Base-by-base conservation (phyloP, 2,113 vertebrate species). In the Caloenas nicobarica region DNA sequence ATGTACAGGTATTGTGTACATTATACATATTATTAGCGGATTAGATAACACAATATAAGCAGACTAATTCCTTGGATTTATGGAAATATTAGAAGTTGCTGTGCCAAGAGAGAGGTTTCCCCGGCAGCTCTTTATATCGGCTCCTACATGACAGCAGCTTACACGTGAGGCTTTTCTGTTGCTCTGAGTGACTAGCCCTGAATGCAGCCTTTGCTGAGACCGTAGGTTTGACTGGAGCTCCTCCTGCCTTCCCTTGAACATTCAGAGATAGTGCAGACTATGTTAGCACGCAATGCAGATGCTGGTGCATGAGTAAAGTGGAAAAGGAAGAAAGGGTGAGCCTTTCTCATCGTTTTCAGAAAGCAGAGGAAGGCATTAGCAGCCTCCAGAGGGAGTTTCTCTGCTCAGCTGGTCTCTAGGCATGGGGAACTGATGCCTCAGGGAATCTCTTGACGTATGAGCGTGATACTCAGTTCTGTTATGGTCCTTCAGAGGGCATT, bases 311-410 rank as follows among this genome's bases (percentile, higher is more conserved):
- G 93, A 88, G 88, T 62, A 48, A 90, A 93, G 80, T 34, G 60
- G 80, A 22, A 93, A 88, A 62, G 79, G 76, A 84, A 76, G 76
- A 72, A 64, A 51, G 86, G 86, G 65, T 0, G 5, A 94, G 62
- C 57, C 40, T 90, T 81, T 62, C 77, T 60, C 51, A 71, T 90
- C 80, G 40, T 56, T 96, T 64, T 26, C 58, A 23, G 77, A 86
- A 77, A 81, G 85, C 88, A 64, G 64, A 95, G 79, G 88, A 90
- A 79, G 71, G 74, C 73, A 42, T 85, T 61, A 71, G 91, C 90
- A 94, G 54, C 95, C 95, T 96, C 92, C 92, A 95, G 95, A 96
- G 95, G 95, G 95, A 97, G 93, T 96, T 93, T 83, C 79, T 71
- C 29, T 81, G 86, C 92, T 93, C 95, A 57, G 64, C 86, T 78